phyloP scores from a whole-genome alignment of 2,888 invertebrate genomes.

The Papilio demoleus region DNA sequence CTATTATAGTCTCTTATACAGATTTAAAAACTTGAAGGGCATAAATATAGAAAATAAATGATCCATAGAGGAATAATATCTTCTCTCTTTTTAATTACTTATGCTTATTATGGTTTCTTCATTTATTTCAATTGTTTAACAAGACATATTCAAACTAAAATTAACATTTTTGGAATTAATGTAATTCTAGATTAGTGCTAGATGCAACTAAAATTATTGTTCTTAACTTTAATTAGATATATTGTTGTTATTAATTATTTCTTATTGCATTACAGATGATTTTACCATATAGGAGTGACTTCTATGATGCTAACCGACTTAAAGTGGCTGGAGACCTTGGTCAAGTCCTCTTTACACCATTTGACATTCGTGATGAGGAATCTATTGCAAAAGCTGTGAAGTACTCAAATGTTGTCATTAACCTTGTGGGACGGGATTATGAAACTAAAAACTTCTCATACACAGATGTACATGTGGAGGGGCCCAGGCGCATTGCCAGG shows the following conservation, averaged over 20 bases:
- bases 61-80: too few species aligned
- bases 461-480: conserved; percentile 93
- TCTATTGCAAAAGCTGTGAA: conserved; percentile 92
- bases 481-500: conserved; percentile 92
- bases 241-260: not conserved
- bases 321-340: conserved; percentile 97
- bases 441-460: conserved; percentile 96
- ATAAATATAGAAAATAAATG: too few species aligned
- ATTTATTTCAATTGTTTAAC: too few species aligned
- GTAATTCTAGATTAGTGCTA: too few species aligned
- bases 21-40: too few species aligned
- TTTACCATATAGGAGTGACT: conserved; percentile 95
- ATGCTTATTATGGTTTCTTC: too few species aligned
- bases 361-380: conserved; percentile 92
- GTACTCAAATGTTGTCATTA: conserved; percentile 98
- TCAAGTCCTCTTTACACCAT: conserved; percentile 95
- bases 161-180: too few species aligned
- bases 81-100: too few species aligned
- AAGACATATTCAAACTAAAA: too few species aligned
- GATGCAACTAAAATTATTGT: too few species aligned
- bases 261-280: conserved; percentile 87
- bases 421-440: conserved; percentile 95
- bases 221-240: too few species aligned
- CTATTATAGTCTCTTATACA: too few species aligned
- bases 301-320: conserved; percentile 89